Percentiles rank a stretch among this genome's conserved stretches.
Conservation (phyloP, 2,113 vertebrate species). For the Scatophagus argus region DNA sequence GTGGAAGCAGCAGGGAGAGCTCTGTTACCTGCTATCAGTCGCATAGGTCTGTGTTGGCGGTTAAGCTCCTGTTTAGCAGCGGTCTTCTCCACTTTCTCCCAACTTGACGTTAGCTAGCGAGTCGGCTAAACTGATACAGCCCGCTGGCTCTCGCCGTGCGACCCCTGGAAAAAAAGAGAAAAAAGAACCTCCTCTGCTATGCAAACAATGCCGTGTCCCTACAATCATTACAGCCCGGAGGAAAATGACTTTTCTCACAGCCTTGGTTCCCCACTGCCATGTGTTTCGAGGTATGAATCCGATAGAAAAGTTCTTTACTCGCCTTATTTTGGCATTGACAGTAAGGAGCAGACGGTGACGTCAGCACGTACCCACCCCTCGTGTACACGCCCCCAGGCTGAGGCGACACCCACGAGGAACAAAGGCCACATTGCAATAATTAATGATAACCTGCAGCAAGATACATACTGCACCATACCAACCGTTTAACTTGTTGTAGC, state of each 20-base stretch:
- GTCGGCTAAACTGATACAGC: slow-evolving; percentile 66
- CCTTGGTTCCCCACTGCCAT: neutral
- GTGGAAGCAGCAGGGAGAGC: neutral
- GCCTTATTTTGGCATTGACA: slow-evolving; percentile 82
- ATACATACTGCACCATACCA: neutral
- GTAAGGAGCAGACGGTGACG: slow-evolving; percentile 70
- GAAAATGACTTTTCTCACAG: neutral
- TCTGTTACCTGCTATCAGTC: slow-evolving; percentile 79
- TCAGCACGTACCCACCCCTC: slow-evolving; percentile 55
- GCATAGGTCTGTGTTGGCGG: slow-evolving; percentile 77
- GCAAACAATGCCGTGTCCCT: slow-evolving; percentile 6
- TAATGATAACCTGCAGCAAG: neutral
- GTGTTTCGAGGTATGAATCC: neutral
- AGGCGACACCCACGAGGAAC: slow-evolving; percentile 74
- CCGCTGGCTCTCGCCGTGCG: slow-evolving; percentile 43
- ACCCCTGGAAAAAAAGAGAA: slow-evolving; percentile 26
- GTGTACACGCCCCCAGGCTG: slow-evolving; percentile 61
- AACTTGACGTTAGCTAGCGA: slow-evolving; percentile 78
- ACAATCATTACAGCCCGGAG: slow-evolving; percentile 1
- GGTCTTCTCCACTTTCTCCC: slow-evolving; percentile 77
- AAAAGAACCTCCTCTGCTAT: slow-evolving; percentile 22
- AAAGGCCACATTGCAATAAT: slow-evolving; percentile 58
- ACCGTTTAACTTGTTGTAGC: no score
- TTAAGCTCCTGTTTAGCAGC: slow-evolving; percentile 59
- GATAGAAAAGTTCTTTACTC: slow-evolving; percentile 54